Percentiles rank a stretch among this genome's conserved stretches.
Evolutionary conservation across 2,888 invertebrate genomes (phyloP).

Genomic region (Dasysyrphus albostriatus): DNA sequence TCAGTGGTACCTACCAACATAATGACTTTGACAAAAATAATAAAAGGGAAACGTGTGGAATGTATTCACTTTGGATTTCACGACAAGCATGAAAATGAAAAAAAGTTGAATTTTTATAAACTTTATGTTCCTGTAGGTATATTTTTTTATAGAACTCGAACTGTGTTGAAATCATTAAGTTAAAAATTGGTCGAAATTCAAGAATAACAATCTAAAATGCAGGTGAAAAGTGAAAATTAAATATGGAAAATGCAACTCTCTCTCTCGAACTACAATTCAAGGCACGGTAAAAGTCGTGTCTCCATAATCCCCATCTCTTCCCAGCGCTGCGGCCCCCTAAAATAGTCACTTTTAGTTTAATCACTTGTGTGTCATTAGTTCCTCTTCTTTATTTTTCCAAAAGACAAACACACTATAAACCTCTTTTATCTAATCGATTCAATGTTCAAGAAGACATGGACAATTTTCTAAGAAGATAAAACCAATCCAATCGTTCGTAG

Average conservation of each 20-base stretch:
- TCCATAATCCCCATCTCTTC: background rate
- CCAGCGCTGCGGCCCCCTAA: too few relatives aligned
- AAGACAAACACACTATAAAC: slow-evolving; percentile 16
- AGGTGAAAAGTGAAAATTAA: background rate
- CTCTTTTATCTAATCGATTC: slow-evolving; percentile 36
- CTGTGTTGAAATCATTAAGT: too few relatives aligned
- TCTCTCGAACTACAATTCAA: background rate
- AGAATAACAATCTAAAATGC: too few relatives aligned
- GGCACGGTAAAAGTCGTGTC: slow-evolving; percentile 12
- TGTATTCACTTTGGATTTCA: too few relatives aligned
- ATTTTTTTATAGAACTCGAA: too few relatives aligned
- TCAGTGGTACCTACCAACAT: too few relatives aligned
- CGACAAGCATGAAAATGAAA: too few relatives aligned
- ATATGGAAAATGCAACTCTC: background rate
- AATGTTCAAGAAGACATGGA: slow-evolving; percentile 25
- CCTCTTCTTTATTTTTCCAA: background rate
- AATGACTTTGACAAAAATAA: too few relatives aligned
- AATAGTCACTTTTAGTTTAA: background rate
- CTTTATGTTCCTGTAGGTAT: too few relatives aligned
- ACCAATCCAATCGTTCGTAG: background rate
- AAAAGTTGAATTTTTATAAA: too few relatives aligned
- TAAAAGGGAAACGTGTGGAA: too few relatives aligned
- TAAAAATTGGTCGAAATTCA: too few relatives aligned
- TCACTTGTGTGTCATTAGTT: slow-evolving; percentile 24
- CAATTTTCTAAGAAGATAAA: slow-evolving; percentile 44